These are phyloP conservation scores for Stercorarius parasiticus DNA, from an alignment of 2,113 vertebrate genomes.

Conservation along the genomic window DNA sequence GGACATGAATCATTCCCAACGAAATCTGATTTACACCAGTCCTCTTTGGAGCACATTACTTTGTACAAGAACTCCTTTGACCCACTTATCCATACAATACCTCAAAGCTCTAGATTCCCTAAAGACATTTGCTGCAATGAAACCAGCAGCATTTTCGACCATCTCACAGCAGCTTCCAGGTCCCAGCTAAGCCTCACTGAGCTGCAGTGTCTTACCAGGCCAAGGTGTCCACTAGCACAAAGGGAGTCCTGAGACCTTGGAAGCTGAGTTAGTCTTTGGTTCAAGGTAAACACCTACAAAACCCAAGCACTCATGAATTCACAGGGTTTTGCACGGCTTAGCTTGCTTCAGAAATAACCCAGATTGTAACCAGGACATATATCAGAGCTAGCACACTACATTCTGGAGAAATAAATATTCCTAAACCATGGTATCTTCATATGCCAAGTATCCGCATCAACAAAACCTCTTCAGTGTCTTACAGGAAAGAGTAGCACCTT, in stretches of 20 bases:
- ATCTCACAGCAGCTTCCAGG: background rate
- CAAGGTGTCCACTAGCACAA: background rate
- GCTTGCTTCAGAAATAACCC: background rate
- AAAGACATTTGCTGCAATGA: background rate
- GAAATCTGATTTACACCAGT: background rate
- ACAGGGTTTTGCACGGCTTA: background rate
- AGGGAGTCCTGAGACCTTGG: background rate
- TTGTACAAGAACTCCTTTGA: background rate
- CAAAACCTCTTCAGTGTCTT: background rate
- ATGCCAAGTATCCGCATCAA: background rate
- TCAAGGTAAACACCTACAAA: background rate
- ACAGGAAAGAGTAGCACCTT: slow-evolving; percentile 13
- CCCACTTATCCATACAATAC: background rate
- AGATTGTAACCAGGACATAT: background rate
- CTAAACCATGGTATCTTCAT: background rate
- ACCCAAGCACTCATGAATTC: background rate
- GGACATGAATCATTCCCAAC: background rate
- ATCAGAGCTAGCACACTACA: background rate
- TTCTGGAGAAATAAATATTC: background rate
- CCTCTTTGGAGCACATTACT: background rate
- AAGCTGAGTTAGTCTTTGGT: background rate
- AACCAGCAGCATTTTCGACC: background rate
- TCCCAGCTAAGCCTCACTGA: background rate
- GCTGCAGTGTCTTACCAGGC: background rate
- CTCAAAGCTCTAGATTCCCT: background rate